Evolutionary conservation across 2,113 vertebrate genomes (phyloP), one percentile per base, ranked within the genome.

Genomic region (Lucifuga dentata): DNA sequence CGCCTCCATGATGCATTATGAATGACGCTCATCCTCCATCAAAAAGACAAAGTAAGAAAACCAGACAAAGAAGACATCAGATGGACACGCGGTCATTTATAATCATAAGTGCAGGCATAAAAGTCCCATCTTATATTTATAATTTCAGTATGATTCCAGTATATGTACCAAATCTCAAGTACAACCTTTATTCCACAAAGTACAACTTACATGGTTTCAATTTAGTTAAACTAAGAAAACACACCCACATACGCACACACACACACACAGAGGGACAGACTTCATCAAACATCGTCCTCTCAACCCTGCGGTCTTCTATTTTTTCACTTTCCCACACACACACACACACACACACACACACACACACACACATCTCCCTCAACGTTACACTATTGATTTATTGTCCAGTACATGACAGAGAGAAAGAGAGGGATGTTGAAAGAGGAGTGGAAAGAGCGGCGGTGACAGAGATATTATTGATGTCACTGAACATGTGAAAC

Each of bases 331-430:
- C 76, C 79, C 73, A 81, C 78, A 86, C 80, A n/a, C n/a, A n/a
- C n/a, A n/a, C n/a, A n/a, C n/a, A n/a, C n/a, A n/a, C n/a, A n/a
- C n/a, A n/a, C n/a, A n/a, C n/a, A n/a, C n/a, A n/a, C n/a, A n/a
- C n/a, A n/a, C n/a, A n/a, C n/a, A n/a, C n/a, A n/a, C n/a, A 82
- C 55, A 74, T 90, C 80, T 79, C 82, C 78, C 73, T 80, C 88
- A 71, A 60, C 84, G 75, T 85, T 63, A 40, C 80, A 44, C 36
- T 75, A 88, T 85, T 80, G 88, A 89, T 89, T 87, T 80, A 82
- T 87, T 68, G 84, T 80, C 88, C 57, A 21, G 33, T 43, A 13
- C 63, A 67, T 76, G 88, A 81, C 86, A 67, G 55, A 57, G 29
- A 46, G 40, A 73, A 17, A 46, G 60, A 56, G 46, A 68, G 44